Conservation (phyloP, 2,113 vertebrate species). For the Sebastes fasciatus region DNA sequence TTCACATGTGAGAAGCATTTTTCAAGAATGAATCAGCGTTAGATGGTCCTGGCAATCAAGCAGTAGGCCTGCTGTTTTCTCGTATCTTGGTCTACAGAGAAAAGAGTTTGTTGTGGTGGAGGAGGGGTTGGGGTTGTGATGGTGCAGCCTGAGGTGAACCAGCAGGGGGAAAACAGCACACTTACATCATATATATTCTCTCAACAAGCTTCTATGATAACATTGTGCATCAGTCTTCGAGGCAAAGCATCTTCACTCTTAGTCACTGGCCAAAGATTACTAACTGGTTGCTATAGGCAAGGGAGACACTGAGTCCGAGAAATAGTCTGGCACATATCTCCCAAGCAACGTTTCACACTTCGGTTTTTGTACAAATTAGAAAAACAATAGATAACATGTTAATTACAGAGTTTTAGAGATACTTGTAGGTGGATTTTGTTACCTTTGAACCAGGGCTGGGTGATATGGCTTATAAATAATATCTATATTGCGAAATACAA, state of each 20-base stretch:
- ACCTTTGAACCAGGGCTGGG: background rate
- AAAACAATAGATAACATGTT: too few species aligned
- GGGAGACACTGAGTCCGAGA: background rate
- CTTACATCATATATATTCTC: slow-evolving; percentile 7
- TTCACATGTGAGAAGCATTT: background rate
- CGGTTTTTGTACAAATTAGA: background rate
- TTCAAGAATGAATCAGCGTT: background rate
- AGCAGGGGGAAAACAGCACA: slow-evolving; percentile 29
- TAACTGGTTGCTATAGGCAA: background rate
- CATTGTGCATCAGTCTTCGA: slow-evolving; percentile 17
- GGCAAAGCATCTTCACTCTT: background rate
- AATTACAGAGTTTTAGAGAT: background rate
- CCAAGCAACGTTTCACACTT: background rate
- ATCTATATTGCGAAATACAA: too few species aligned
- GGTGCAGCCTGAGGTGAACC: slow-evolving; percentile 19
- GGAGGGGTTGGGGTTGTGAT: slow-evolving; percentile 4
- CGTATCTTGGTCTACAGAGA: background rate
- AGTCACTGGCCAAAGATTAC: slow-evolving; percentile 5
- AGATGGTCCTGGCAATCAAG: background rate
- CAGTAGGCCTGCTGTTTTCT: background rate
- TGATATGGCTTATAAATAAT: too few species aligned
- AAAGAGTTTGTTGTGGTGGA: background rate
- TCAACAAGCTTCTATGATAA: background rate
- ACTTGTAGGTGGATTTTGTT: background rate
- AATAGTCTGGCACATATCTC: background rate